A percentile compares a stretch with the other conserved stretches of the same genome.
Conservation (phyloP, 2,888 invertebrate species). For the Torymus aiolomorphi region DNA sequence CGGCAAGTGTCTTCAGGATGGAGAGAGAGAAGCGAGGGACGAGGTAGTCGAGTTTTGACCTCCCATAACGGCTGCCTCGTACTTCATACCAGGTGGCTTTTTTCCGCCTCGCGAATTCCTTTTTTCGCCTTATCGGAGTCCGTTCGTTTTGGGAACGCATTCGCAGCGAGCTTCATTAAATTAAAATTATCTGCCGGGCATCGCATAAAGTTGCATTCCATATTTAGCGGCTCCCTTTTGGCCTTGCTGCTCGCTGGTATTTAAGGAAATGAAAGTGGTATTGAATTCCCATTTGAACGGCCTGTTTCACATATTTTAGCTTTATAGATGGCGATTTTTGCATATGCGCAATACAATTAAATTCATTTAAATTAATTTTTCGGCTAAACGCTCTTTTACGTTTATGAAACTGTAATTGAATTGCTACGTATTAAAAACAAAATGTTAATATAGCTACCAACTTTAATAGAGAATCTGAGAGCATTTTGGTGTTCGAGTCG, state of each 20-base stretch:
- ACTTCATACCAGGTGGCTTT: too few species aligned
- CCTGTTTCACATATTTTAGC: not conserved
- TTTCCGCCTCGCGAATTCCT: not conserved
- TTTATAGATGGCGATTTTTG: not conserved
- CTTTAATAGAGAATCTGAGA: too few species aligned
- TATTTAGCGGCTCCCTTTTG: not conserved
- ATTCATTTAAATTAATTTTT: not conserved
- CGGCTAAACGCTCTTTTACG: too few species aligned
- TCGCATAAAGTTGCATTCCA: slow-evolving; percentile 15
- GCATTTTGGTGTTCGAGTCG: too few species aligned
- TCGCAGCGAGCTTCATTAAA: slow-evolving; percentile 17
- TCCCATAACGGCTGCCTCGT: too few species aligned
- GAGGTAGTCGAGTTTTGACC: too few species aligned
- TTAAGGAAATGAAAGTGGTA: slow-evolving; percentile 3
- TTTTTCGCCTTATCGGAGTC: not conserved
- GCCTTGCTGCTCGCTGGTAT: not conserved
- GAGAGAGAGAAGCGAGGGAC: too few species aligned
- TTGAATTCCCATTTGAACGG: not conserved
- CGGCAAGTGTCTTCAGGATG: too few species aligned
- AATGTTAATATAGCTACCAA: too few species aligned
- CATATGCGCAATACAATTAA: not conserved
- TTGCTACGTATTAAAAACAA: too few species aligned
- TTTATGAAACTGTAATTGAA: too few species aligned
- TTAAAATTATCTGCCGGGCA: not conserved
- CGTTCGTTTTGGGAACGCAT: slow-evolving; percentile 12